These are phyloP conservation scores for Craseonycteris thonglongyai DNA, from an alignment of 2,113 vertebrate species.

Conservation along the genomic window DNA sequence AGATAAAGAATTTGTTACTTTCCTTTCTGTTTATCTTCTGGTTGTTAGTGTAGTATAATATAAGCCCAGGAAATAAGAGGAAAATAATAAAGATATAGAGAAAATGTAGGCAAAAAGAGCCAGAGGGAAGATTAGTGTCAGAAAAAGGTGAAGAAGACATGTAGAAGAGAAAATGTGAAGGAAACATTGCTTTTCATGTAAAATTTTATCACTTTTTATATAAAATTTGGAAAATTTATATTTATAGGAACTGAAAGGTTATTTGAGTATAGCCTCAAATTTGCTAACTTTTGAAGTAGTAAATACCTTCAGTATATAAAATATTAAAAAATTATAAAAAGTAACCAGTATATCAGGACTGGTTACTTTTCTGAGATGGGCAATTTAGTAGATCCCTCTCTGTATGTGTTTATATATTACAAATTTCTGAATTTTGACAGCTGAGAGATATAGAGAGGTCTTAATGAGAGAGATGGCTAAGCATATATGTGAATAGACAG, in stretches of 20 bases:
- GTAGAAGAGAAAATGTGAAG: not conserved
- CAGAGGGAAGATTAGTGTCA: not conserved
- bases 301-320: too few species aligned
- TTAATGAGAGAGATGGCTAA: conserved; percentile 18
- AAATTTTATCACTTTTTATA: not conserved
- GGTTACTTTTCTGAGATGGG: not conserved
- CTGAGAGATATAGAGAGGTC: not conserved
- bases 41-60: not conserved
- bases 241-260: not conserved
- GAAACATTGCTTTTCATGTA: not conserved
- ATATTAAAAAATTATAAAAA: too few species aligned
- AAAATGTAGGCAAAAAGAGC: not conserved
- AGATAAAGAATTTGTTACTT: not conserved
- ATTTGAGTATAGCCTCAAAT: not conserved
- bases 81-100: not conserved
- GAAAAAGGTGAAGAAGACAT: not conserved
- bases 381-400: not conserved
- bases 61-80: not conserved
- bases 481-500: conserved; percentile 39
- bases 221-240: not conserved
- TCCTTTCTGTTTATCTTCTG: not conserved
- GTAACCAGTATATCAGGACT: not conserved
- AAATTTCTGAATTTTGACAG: conserved; percentile 20
- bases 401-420: not conserved
- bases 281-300: not conserved